Base-by-base conservation (phyloP, 2,888 invertebrate genomes). In the Xanthia icteritia region DNA sequence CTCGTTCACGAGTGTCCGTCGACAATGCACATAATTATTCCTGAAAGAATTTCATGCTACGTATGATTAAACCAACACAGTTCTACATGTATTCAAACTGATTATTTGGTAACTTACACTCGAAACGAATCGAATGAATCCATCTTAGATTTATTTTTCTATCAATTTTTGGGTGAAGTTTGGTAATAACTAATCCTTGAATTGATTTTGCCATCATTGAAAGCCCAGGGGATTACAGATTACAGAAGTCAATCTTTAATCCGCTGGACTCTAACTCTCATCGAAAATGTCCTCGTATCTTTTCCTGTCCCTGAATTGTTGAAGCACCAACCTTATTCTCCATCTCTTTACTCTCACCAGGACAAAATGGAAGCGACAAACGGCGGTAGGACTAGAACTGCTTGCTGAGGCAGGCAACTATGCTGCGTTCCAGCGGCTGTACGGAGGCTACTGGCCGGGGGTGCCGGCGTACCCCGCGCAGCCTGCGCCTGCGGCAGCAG, bases 311-410 rank as follows among this genome's bases (percentile, higher is more conserved):
- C 5, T 15, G 15, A 45, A 15, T 36, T 36, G 20, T 42, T 3
- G 13, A 36, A 66, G 20, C 0, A 17, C 23, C 20, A 39, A 23
- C 1, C n/a, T 56, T 56, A 42, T 36, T 66, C 17, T 74, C 27
- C 17, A 42, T 0, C 9, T 27, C 5, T 48, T 58, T 79, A 60
- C 83, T 90, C 92, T 88, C 70, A 74, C 45, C 97, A 99, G 99
- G 95, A 99, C 99, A 94, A 99, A 99, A 97, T 99, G 99, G 99
- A 99, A 99, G 96, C 98, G 99, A 2, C 99, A 99, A 95, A 99
- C 99, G 27, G 99, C 99, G 0, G 99, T 99, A 5, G 99, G 99
- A 0, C 95, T 99, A 88, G 99, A 99, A 94, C 97, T 99, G 61
- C 97, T 99, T 76, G 99, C 99, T 4, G 99, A 99, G 94, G 99